phyloP scores from a whole-genome alignment of 2,113 vertebrate species.

The Riparia riparia region DNA sequence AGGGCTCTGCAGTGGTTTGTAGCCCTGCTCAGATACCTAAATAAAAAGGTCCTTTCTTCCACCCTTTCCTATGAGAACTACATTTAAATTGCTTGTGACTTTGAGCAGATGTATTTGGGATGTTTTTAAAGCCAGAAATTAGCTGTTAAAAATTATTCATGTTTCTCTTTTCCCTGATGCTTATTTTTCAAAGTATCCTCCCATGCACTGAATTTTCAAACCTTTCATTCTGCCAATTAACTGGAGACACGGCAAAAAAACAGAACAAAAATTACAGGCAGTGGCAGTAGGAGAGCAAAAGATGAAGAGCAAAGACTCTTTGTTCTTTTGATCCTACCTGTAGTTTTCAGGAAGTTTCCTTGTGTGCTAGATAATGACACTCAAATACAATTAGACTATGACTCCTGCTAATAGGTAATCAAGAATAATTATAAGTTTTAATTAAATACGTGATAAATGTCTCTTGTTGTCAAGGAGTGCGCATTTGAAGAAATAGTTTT shows the following conservation, averaged over 20 bases:
- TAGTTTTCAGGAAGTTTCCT: not conserved
- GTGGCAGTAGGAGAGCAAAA: not conserved
- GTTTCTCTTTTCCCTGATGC: not conserved
- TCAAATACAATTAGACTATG: constrained; percentile 7
- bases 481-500: not conserved
- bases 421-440: constrained; percentile 38
- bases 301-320: not conserved
- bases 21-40: not conserved
- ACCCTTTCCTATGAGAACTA: not conserved
- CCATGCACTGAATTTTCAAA: not conserved
- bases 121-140: not conserved
- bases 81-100: constrained; percentile 1
- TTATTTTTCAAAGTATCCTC: not conserved
- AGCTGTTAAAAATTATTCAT: not conserved
- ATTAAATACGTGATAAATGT: not conserved
- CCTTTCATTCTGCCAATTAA: constrained; percentile 28
- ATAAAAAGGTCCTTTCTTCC: not conserved
- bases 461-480: not conserved
- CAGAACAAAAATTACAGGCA: not conserved
- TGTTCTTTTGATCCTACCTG: constrained; percentile 26
- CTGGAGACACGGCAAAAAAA: not conserved
- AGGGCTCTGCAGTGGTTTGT: not conserved
- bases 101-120: not conserved
- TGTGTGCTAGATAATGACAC: not conserved
- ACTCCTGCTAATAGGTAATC: constrained; percentile 35